Evolutionary conservation across 2,888 invertebrate genomes (phyloP).

Genomic region (Hemistola chrysoprasaria): DNA sequence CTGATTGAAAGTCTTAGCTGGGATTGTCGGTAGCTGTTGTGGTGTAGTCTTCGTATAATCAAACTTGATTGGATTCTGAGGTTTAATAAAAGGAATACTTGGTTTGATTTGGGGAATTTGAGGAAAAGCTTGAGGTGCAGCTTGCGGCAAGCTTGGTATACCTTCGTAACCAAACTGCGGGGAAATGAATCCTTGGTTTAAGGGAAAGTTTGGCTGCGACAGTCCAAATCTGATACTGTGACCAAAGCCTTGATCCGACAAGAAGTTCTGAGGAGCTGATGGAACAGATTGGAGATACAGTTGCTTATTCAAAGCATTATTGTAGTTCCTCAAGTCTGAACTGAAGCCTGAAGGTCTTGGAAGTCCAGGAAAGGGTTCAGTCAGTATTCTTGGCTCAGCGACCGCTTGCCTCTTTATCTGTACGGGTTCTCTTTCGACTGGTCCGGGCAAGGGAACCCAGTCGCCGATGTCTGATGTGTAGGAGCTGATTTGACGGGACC

Average conservation of each 20-base stretch:
- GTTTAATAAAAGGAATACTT: conserved; percentile 38
- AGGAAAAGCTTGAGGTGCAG: conserved; percentile 29
- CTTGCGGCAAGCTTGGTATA: conserved; percentile 37
- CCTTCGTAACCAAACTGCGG: conserved; percentile 61
- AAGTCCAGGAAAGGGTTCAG: conserved; percentile 65
- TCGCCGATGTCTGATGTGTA: conserved; percentile 72
- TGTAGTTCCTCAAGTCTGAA: conserved; percentile 62
- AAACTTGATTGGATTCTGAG: conserved; percentile 53
- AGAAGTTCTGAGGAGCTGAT: conserved; percentile 70
- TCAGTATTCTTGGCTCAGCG: conserved; percentile 71
- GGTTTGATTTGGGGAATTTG: conserved; percentile 47
- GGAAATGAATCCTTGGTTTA: conserved; percentile 65
- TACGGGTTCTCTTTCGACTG: conserved; percentile 52
- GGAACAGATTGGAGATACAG: conserved; percentile 69
- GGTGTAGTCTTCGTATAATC: conserved; percentile 44
- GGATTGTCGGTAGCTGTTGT: conserved; percentile 25
- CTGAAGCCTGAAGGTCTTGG: conserved; percentile 52
- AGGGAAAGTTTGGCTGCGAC: conserved; percentile 63
- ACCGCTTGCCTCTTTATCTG: conserved; percentile 68
- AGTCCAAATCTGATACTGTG: conserved; percentile 69
- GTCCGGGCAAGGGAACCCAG: conserved; percentile 68
- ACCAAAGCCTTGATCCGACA: conserved; percentile 69
- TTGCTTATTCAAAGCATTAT: conserved; percentile 58
- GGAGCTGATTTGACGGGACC: conserved; percentile 75
- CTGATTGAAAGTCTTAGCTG: conserved; percentile 54